phyloP scores from a whole-genome alignment of 2,797 vertebrate species.

The Scolopax bukidnonensis region DNA sequence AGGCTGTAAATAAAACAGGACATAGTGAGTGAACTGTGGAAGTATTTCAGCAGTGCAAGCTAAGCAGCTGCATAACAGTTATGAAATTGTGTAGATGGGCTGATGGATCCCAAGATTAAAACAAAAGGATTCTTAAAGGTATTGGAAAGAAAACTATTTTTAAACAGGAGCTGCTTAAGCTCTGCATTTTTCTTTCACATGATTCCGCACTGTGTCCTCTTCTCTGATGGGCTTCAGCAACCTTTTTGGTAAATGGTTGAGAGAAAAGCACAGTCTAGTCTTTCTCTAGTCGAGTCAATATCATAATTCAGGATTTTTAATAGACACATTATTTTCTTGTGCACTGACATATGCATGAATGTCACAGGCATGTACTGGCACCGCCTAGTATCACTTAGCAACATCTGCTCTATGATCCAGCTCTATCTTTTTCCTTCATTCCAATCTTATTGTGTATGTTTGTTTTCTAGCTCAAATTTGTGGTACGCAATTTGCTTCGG shows the following conservation, averaged over 20 bases:
- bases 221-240: not conserved
- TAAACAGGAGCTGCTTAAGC: not conserved
- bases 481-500: not conserved
- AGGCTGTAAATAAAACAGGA: constrained; percentile 45
- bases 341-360: not conserved
- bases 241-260: not conserved
- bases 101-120: constrained; percentile 31
- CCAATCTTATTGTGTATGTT: not conserved
- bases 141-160: not conserved
- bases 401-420: not conserved
- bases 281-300: not conserved
- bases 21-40: not conserved
- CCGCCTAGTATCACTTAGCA: not conserved
- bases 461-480: not conserved
- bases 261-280: not conserved
- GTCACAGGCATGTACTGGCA: not conserved
- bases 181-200: not conserved
- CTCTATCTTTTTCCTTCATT: not conserved
- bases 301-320: not conserved
- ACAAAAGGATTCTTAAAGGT: not conserved
- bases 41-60: constrained; percentile 25
- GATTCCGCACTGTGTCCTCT: not conserved
- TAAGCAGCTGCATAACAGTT: constrained; percentile 43
- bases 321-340: not conserved
- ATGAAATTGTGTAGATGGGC: constrained; percentile 27